phyloP scores from a whole-genome alignment of 2,797 vertebrate species.

The Eulemur rubriventer region DNA sequence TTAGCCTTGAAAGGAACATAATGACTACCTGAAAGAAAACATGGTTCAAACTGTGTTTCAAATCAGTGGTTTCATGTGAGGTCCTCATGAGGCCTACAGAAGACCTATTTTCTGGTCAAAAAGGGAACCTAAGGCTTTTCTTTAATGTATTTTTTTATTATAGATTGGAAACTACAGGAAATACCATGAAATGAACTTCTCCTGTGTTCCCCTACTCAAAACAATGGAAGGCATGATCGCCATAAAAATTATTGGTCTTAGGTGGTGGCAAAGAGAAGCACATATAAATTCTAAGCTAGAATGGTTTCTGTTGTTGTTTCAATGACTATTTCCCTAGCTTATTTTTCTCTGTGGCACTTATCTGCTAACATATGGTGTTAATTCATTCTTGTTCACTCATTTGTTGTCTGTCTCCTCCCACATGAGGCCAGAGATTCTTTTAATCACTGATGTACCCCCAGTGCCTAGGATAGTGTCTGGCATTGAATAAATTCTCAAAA shows the following conservation, averaged over 20 bases:
- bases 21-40: not conserved
- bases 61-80: conserved; percentile 40
- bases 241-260: not conserved
- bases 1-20: not conserved
- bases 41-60: conserved; percentile 1
- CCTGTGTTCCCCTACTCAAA: not conserved
- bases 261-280: not conserved
- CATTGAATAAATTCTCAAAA: conserved; percentile 23
- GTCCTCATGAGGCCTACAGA: not conserved
- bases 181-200: not conserved
- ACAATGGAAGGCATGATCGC: not conserved
- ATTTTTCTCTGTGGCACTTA: not conserved
- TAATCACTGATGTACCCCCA: not conserved
- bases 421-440: not conserved
- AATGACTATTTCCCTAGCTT: conserved; percentile 6
- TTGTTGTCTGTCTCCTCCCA: not conserved
- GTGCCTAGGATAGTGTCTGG: not conserved
- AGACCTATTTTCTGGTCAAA: not conserved
- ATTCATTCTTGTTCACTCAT: conserved; percentile 23
- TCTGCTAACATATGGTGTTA: not conserved
- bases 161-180: not conserved
- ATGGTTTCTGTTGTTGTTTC: not conserved
- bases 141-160: not conserved
- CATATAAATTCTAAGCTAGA: not conserved
- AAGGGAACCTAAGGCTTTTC: not conserved